Conservation (phyloP, 2,888 invertebrate species). For the Eretmocerus hayati region DNA sequence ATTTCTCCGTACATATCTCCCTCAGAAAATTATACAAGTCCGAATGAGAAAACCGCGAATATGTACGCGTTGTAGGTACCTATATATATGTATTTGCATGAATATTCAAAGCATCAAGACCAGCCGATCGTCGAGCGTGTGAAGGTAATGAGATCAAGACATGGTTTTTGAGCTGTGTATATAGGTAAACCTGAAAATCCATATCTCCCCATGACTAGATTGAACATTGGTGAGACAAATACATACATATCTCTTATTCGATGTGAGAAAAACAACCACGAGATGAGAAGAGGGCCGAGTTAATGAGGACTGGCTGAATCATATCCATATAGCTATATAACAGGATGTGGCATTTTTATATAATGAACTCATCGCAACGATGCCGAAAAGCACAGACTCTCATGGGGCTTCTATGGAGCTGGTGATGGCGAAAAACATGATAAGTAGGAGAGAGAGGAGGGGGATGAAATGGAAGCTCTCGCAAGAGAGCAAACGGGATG, state of each 20-base stretch:
- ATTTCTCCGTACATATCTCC: too few relatives aligned
- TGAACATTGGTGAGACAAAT: too few relatives aligned
- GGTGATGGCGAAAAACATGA: background rate
- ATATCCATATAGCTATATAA: constrained; percentile 25
- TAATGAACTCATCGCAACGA: constrained; percentile 28
- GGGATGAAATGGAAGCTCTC: too few relatives aligned
- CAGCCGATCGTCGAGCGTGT: constrained; percentile 27
- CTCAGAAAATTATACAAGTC: too few relatives aligned
- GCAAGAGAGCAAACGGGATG: constrained; percentile 4
- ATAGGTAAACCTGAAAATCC: too few relatives aligned
- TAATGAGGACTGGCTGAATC: constrained; percentile 29
- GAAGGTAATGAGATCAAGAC: constrained; percentile 41
- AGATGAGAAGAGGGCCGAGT: constrained; percentile 24
- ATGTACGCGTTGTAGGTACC: too few relatives aligned
- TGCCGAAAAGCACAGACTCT: constrained; percentile 1
- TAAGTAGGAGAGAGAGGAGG: background rate
- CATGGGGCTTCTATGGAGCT: background rate
- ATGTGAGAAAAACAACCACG: constrained; percentile 21
- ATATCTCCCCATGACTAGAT: too few relatives aligned
- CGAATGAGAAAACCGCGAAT: constrained; percentile 24
- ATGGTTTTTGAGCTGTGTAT: too few relatives aligned
- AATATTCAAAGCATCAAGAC: constrained; percentile 30
- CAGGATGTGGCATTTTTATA: constrained; percentile 34
- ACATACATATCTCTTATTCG: too few relatives aligned
- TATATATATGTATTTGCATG: constrained; percentile 28